Evolutionary conservation across 2,888 invertebrate genomes (phyloP).

Genomic region (Eupithecia vulgata): DNA sequence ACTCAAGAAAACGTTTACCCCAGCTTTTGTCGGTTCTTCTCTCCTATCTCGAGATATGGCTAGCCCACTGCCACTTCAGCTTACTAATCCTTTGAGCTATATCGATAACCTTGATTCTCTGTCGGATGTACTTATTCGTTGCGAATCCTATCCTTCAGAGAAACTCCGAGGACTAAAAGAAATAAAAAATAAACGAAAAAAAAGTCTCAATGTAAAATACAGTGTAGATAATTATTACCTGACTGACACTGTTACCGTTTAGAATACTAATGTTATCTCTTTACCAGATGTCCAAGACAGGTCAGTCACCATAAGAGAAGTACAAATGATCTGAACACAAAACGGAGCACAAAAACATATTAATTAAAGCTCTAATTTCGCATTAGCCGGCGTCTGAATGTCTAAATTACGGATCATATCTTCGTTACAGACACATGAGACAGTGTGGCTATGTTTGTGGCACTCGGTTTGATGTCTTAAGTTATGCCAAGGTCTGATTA

Average conservation of each 20-base stretch:
- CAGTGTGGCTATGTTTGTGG: conserved; percentile 16
- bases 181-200: too few species aligned
- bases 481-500: conserved; percentile 21
- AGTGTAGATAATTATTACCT: too few species aligned
- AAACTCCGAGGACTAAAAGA: too few species aligned
- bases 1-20: too few species aligned
- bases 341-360: conserved; percentile 6
- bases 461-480: not conserved
- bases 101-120: too few species aligned
- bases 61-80: too few species aligned
- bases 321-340: not conserved
- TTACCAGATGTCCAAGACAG: not conserved
- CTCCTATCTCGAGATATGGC: too few species aligned
- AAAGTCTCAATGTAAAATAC: too few species aligned
- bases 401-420: conserved; percentile 23
- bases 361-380: conserved; percentile 25
- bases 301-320: not conserved
- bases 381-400: conserved; percentile 24
- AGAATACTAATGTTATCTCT: not conserved
- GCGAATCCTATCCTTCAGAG: too few species aligned
- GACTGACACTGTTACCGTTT: not conserved
- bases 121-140: too few species aligned
- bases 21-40: too few species aligned
- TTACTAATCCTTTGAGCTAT: too few species aligned
- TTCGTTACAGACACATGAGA: conserved; percentile 24